Evolutionary conservation across 1,140 invertebrate genomes (phyloP), one percentile per base, ranked within the genome.

Genomic region (Drosophila arawakana): DNA sequence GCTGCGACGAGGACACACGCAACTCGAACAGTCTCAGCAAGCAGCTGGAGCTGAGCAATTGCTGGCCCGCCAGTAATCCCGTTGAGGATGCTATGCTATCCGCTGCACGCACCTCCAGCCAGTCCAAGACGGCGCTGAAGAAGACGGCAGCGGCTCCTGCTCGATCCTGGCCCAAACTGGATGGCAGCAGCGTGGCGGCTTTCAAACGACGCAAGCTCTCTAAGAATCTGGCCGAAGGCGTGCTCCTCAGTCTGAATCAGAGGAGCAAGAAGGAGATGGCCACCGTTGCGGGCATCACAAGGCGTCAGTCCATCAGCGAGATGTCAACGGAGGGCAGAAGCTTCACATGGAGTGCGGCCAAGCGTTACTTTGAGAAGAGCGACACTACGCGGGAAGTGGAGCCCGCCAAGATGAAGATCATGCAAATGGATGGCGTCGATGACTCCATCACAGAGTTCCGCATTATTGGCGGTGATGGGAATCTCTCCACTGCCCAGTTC

Each of bases 361-460:
- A 92, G 57, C 83, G 83, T 2, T 91, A 81, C 37, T 74, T 79
- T 11, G 83, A 90, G 13, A 93, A 93, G 21, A 73, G 43, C 52
- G 72, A 81, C 0, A 15, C 8, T 3, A n/a, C 41, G 0, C 84
- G 78, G 2, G 95, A 95, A 7, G 37, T 39, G 1, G 93, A 95
- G n/a, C 94, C 94, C 8, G 94, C 95, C 4, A 91, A 90, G 50
- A 59, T 92, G 39, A 94, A 90, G 58, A 95, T 96, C 65, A 94
- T 95, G 55, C 96, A 97, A 92, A 92, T 96, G 21, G 96, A 97
- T 92, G 96, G 96, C 13, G 95, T 95, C 5, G 95, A 95, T 79
- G 96, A 97, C 84, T 93, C 94, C 5, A 94, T 94, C 39, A 92
- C 92, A 8, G 92, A 93, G 43, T 76, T 91, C 68, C 73, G 93